Percentiles rank a stretch among this genome's conserved stretches.
Conservation (phyloP, 1,140 invertebrate species). For the Conus betulinus region DNA sequence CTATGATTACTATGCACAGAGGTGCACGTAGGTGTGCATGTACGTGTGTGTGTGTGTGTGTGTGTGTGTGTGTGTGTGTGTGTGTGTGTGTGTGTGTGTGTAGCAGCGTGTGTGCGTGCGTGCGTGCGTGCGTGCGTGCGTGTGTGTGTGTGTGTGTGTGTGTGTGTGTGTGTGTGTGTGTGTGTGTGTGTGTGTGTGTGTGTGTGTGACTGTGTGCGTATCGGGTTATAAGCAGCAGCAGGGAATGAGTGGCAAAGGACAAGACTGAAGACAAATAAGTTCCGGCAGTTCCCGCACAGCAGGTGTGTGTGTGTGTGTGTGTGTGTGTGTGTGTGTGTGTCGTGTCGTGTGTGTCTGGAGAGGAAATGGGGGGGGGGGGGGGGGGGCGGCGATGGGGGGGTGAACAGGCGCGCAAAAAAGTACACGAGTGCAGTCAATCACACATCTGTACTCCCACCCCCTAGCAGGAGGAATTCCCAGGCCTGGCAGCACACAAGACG, state of each 20-base stretch:
- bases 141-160: constrained; percentile 3
- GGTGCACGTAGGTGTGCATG: not conserved
- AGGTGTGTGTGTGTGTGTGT: constrained; percentile 1
- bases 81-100: not conserved
- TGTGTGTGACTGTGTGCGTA: not conserved
- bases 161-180: not conserved
- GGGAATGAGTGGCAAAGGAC: too few relatives aligned
- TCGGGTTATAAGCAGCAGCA: too few relatives aligned
- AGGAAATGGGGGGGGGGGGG: not conserved
- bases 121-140: not conserved
- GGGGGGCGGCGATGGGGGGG: not conserved
- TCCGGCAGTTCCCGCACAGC: not conserved
- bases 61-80: not conserved
- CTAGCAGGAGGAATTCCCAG: too few relatives aligned
- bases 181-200: not conserved
- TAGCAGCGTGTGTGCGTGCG: not conserved
- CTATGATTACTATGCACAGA: too few relatives aligned
- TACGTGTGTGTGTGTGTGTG: not conserved
- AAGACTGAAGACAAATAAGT: too few relatives aligned
- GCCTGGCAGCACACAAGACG: too few relatives aligned
- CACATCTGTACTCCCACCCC: too few relatives aligned
- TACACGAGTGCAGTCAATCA: too few relatives aligned
- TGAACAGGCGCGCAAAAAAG: not conserved
- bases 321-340: not conserved
- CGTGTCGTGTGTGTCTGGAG: not conserved